These are phyloP conservation scores for Ochropacha duplaris DNA, from an alignment of 2,888 invertebrate genomes.

Conservation along the genomic window DNA sequence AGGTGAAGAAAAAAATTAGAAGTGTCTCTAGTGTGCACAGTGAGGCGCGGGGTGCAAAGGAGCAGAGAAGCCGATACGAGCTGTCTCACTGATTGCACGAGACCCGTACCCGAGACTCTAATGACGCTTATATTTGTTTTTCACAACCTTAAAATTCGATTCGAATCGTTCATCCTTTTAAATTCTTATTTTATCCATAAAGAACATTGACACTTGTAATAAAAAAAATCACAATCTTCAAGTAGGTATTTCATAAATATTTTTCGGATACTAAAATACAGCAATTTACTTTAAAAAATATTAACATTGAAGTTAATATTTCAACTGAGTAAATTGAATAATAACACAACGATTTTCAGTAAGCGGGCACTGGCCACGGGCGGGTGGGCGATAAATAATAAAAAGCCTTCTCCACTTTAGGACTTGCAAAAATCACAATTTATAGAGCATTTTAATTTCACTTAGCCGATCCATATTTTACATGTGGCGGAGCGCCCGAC, in stretches of 20 bases:
- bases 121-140: constrained; percentile 65
- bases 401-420: constrained; percentile 83
- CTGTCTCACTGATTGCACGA: constrained; percentile 67
- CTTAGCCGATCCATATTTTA: constrained; percentile 83
- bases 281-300: no score
- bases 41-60: constrained; percentile 6
- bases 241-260: no score
- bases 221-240: no score
- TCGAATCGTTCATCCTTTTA: constrained; percentile 12
- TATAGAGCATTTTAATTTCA: constrained; percentile 84
- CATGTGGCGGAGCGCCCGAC: constrained; percentile 79
- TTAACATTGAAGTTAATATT: constrained; percentile 64
- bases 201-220: no score
- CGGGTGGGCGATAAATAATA: constrained; percentile 78
- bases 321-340: constrained; percentile 78
- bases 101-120: constrained; percentile 45
- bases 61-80: constrained; percentile 41
- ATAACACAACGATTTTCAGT: constrained; percentile 77
- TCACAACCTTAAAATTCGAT: constrained; percentile 47
- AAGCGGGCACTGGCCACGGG: constrained; percentile 71
- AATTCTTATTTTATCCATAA: no score
- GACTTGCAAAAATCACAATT: constrained; percentile 84
- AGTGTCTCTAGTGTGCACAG: constrained; percentile 16
- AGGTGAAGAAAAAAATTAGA: constrained; percentile 24
- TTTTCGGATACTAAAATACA: no score